These are phyloP conservation scores for Aphaenogaster ashmeadi DNA, from an alignment of 1,140 invertebrate species.

Conservation along the genomic window DNA sequence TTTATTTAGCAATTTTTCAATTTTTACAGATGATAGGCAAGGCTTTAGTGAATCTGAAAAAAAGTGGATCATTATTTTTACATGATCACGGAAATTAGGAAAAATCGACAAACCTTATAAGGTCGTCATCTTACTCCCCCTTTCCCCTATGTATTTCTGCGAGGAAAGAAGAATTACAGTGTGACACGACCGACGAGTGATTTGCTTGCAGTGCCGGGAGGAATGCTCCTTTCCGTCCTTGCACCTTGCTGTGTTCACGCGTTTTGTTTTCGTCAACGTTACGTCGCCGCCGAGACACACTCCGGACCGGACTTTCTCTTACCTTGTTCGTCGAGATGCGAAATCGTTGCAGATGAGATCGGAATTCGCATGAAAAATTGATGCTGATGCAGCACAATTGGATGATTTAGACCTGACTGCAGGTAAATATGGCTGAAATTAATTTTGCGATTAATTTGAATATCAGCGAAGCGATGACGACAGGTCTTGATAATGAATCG, in stretches of 20 bases:
- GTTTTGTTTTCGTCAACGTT: conserved; percentile 11
- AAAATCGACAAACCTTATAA: no score
- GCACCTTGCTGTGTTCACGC: neutral
- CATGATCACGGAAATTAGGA: no score
- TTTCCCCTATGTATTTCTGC: neutral
- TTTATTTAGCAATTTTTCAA: no score
- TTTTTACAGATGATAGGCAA: no score
- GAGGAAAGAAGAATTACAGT: neutral
- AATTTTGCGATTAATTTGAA: neutral
- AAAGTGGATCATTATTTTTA: no score
- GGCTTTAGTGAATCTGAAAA: no score
- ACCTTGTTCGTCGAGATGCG: neutral
- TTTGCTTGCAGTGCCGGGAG: neutral
- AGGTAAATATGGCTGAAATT: neutral
- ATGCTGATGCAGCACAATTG: neutral
- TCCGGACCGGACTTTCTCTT: conserved; percentile 24
- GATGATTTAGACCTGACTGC: neutral
- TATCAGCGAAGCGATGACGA: neutral
- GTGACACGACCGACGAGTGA: neutral
- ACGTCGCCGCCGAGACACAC: neutral
- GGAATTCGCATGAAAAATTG: neutral
- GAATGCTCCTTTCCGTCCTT: conserved; percentile 18
- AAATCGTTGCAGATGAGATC: conserved; percentile 4
- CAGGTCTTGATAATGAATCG: neutral
- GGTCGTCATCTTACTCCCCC: no score